These are phyloP conservation scores for Synergus itoensis DNA, from an alignment of 2,888 invertebrate genomes.

Conservation along the genomic window DNA sequence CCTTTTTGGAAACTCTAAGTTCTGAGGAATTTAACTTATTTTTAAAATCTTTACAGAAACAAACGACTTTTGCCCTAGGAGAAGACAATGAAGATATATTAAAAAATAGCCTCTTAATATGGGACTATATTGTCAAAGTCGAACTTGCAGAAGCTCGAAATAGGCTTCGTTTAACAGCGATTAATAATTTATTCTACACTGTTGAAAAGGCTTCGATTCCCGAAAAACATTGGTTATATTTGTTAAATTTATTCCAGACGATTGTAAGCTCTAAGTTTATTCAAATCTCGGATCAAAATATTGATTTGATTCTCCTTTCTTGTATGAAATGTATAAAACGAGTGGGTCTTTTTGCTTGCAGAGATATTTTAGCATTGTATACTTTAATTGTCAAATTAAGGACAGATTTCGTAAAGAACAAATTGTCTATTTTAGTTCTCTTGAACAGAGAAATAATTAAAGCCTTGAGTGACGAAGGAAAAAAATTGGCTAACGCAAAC, in stretches of 20 bases:
- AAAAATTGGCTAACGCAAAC: background rate
- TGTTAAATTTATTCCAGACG: constrained; percentile 19
- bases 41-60: constrained; percentile 5
- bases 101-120: constrained; percentile 18
- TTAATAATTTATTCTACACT: constrained; percentile 15
- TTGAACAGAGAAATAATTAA: constrained; percentile 30
- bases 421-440: constrained; percentile 22
- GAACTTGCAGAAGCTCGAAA: constrained; percentile 17
- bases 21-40: background rate
- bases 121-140: constrained; percentile 18
- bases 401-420: constrained; percentile 17
- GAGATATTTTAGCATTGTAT: constrained; percentile 13
- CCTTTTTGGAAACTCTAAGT: constrained; percentile 27
- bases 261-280: constrained; percentile 29
- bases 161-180: constrained; percentile 31
- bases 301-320: constrained; percentile 30
- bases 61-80: background rate
- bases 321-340: constrained; percentile 36
- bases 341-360: constrained; percentile 20
- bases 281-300: constrained; percentile 30
- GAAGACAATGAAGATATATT: background rate
- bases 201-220: background rate
- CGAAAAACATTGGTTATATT: constrained; percentile 17
- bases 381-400: constrained; percentile 30
- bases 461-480: background rate